phyloP scores from a whole-genome alignment of 2,888 invertebrate species.

The Ornithoptera alexandrae region DNA sequence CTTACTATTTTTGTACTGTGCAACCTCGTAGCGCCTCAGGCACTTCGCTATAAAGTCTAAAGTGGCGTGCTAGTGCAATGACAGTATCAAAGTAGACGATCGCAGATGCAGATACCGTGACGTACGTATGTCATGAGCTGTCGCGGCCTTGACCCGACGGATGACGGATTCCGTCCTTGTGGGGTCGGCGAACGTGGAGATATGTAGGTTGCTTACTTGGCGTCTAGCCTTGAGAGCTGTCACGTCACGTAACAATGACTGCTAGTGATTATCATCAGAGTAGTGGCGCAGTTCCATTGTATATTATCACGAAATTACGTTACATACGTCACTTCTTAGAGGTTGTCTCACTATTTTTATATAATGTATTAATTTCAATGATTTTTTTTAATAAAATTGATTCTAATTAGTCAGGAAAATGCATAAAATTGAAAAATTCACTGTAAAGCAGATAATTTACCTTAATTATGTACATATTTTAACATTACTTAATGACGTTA shows the following conservation, averaged over 20 bases:
- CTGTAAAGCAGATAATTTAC: too few relatives aligned
- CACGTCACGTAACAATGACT: conserved; percentile 28
- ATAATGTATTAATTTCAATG: too few relatives aligned
- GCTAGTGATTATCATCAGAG: conserved; percentile 23
- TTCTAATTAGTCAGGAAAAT: too few relatives aligned
- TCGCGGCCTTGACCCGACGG: conserved; percentile 71
- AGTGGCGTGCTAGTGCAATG: conserved; percentile 47
- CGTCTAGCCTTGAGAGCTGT: conserved; percentile 32
- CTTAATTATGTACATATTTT: too few relatives aligned
- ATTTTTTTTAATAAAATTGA: background rate
- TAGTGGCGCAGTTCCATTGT: background rate
- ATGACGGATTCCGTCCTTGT: conserved; percentile 78
- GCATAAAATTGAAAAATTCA: too few relatives aligned
- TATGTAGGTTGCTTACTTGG: conserved; percentile 49
- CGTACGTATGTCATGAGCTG: conserved; percentile 63
- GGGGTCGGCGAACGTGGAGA: conserved; percentile 63
- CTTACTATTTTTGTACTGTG: conserved; percentile 55
- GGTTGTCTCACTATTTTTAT: background rate
- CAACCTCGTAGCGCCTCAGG: conserved; percentile 43
- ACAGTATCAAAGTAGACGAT: conserved; percentile 71
- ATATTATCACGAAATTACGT: background rate
- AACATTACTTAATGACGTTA: too few relatives aligned
- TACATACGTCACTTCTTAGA: background rate
- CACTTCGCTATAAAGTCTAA: conserved; percentile 52
- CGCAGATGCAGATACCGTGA: conserved; percentile 72